These are phyloP conservation scores for Sardina pilchardus DNA, from an alignment of 2,113 vertebrate species.

Conservation along the genomic window DNA sequence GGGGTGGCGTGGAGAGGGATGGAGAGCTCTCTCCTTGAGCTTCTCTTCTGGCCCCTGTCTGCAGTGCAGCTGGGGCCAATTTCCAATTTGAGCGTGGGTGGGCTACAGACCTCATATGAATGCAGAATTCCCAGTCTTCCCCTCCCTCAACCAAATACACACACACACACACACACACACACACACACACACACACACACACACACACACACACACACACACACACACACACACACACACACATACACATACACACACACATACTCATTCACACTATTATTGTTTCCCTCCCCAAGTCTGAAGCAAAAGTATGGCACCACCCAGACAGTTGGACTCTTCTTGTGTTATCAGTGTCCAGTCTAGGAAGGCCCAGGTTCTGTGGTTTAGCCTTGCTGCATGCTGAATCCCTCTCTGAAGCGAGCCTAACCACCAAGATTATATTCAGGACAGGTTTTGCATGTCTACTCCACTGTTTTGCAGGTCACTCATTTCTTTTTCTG, in stretches of 20 bases:
- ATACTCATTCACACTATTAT: too few relatives aligned
- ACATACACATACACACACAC: neutral
- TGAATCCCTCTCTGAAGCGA: too few relatives aligned
- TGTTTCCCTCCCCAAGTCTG: neutral
- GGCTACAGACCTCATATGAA: constrained; percentile 56
- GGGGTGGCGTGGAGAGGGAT: neutral
- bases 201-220: neutral
- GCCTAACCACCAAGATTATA: neutral
- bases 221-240: neutral
- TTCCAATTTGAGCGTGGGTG: constrained; percentile 72
- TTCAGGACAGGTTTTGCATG: neutral
- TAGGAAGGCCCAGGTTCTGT: neutral
- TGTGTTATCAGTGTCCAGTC: neutral
- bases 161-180: neutral
- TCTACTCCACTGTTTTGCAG: neutral
- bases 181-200: neutral
- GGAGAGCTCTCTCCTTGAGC: neutral
- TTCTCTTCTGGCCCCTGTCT: constrained; percentile 31
- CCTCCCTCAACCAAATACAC: neutral
- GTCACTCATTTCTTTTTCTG: neutral
- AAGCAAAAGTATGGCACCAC: neutral
- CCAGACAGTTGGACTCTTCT: neutral
- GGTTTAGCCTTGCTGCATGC: too few relatives aligned
- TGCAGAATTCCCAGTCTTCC: constrained; percentile 27
- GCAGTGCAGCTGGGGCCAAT: constrained; percentile 71